Conservation (phyloP, 1,140 invertebrate genomes). For the Drosophila ficusphila region DNA sequence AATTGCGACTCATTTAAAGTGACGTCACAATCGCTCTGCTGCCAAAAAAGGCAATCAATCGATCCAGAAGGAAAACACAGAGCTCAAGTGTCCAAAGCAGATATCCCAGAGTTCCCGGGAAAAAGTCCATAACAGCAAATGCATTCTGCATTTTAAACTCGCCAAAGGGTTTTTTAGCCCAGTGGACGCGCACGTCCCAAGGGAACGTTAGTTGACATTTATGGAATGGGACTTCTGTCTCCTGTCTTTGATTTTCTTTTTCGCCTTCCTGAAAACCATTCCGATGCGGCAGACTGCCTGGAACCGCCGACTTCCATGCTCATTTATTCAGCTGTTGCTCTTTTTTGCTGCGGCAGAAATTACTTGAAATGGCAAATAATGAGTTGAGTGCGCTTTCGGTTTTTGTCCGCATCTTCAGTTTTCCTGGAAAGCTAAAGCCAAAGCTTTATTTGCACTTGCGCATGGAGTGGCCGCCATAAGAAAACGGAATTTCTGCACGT, state of each 20-base stretch:
- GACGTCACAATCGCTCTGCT: slow-evolving; percentile 27
- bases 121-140: slow-evolving; percentile 46
- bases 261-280: slow-evolving; percentile 12
- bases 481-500: slow-evolving; percentile 1
- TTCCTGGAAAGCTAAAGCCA: slow-evolving; percentile 22
- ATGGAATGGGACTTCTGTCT: slow-evolving; percentile 25
- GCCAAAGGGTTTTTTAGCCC: slow-evolving; percentile 33
- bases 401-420: slow-evolving; percentile 11
- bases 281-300: slow-evolving; percentile 41
- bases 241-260: slow-evolving; percentile 3
- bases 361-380: slow-evolving; percentile 40
- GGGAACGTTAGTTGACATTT: slow-evolving; percentile 52
- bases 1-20: slow-evolving; percentile 38
- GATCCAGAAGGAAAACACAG: slow-evolving; percentile 17
- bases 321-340: slow-evolving; percentile 33
- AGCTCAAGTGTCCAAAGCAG: slow-evolving; percentile 10
- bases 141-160: slow-evolving; percentile 54
- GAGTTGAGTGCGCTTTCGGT: slow-evolving; percentile 14
- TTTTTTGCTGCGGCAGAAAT: slow-evolving; percentile 19
- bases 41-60: slow-evolving; percentile 22
- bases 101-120: slow-evolving; percentile 40
- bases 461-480: slow-evolving; percentile 19
- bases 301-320: slow-evolving; percentile 25
- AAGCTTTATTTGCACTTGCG: slow-evolving; percentile 30
- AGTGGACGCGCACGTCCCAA: slow-evolving; percentile 24